These are phyloP conservation scores for Cyclina sinensis DNA, from an alignment of 1,140 invertebrate species.

Conservation along the genomic window DNA sequence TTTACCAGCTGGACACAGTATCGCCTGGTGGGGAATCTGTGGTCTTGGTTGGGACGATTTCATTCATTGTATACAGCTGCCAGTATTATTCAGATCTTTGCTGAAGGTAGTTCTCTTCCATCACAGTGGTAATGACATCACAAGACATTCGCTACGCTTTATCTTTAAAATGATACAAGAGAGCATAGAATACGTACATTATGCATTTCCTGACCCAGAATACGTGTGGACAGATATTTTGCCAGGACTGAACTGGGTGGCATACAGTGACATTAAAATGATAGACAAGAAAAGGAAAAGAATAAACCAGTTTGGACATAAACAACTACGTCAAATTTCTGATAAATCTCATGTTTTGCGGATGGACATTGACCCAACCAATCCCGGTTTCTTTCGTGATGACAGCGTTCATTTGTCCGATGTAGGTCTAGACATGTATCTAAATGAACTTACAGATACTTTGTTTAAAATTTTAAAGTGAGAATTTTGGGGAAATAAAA, in stretches of 20 bases:
- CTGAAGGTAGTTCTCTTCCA: constrained; percentile 5
- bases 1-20: neutral
- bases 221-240: constrained; percentile 31
- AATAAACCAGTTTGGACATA: constrained; percentile 10
- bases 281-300: constrained; percentile 41
- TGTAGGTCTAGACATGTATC: constrained; percentile 21
- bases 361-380: constrained; percentile 29
- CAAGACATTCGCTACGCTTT: no score
- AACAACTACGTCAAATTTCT: neutral
- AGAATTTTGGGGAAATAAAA: constrained; percentile 15
- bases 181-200: neutral
- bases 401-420: constrained; percentile 35
- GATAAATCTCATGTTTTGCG: no score
- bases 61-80: neutral
- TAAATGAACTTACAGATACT: neutral
- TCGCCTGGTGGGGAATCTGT: neutral
- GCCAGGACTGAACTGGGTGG: neutral
- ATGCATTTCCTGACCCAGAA: neutral
- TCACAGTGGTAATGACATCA: constrained; percentile 9
- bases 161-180: no score
- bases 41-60: constrained; percentile 3
- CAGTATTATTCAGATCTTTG: neutral
- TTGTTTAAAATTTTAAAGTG: neutral
- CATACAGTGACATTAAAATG: neutral
- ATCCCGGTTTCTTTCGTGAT: constrained; percentile 1